phyloP scores from a whole-genome alignment of 2,797 vertebrate species.

The Sternotherus odoratus region DNA sequence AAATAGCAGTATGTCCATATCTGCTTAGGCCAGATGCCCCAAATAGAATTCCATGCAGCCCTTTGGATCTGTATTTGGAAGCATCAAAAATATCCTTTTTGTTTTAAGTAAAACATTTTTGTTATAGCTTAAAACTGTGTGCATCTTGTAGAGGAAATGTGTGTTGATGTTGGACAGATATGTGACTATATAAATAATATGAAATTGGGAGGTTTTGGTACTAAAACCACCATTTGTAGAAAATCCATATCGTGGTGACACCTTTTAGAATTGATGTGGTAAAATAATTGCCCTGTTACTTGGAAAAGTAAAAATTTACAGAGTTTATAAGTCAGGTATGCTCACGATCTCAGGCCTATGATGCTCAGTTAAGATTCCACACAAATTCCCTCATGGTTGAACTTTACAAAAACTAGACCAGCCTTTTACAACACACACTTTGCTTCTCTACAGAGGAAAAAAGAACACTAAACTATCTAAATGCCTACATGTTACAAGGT shows the following conservation, averaged over 20 bases:
- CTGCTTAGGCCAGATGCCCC: neutral
- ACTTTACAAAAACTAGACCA: too few relatives aligned
- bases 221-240: neutral
- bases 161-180: neutral
- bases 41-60: neutral
- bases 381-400: too few relatives aligned
- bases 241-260: neutral
- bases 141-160: neutral
- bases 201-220: neutral
- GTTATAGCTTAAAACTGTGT: neutral
- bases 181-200: neutral
- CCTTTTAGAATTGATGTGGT: neutral
- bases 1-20: neutral
- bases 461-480: too few relatives aligned
- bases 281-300: neutral
- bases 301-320: neutral
- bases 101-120: neutral
- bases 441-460: too few relatives aligned
- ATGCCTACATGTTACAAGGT: too few relatives aligned
- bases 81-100: neutral
- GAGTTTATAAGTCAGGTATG: neutral
- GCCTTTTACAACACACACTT: too few relatives aligned
- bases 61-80: neutral
- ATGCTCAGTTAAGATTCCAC: neutral
- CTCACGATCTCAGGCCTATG: neutral